These are phyloP conservation scores for Okamejei kenojei DNA, from an alignment of 2,797 vertebrate genomes.

Conservation along the genomic window DNA sequence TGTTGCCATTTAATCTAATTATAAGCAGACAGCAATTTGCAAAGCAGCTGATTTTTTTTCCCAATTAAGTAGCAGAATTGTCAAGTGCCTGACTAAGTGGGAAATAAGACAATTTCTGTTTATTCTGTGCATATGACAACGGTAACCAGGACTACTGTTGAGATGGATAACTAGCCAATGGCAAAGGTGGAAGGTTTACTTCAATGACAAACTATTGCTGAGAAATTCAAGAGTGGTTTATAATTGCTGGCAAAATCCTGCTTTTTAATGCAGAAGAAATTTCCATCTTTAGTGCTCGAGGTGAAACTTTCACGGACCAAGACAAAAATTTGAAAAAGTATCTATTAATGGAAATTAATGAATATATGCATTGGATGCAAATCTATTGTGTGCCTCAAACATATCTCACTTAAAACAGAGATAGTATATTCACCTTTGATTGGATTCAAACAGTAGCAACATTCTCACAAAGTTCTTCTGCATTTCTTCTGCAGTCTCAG, in stretches of 20 bases:
- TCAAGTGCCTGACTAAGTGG: background rate
- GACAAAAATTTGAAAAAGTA: background rate
- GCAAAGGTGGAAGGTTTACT: background rate
- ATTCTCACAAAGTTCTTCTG: background rate
- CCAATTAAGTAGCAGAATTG: background rate
- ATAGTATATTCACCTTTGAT: background rate
- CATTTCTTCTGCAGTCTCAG: too few species aligned
- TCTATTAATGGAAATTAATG: background rate
- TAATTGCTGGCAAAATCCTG: background rate
- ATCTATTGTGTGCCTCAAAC: too few species aligned
- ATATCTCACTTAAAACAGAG: background rate
- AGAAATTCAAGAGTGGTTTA: background rate
- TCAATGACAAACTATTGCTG: background rate
- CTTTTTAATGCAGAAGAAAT: background rate
- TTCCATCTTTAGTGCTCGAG: background rate
- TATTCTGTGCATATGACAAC: background rate
- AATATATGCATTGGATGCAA: background rate
- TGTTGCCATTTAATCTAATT: background rate
- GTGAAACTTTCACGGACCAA: background rate
- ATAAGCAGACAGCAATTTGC: background rate
- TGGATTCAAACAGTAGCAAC: too few species aligned
- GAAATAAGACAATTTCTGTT: background rate
- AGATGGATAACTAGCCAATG: slow-evolving; percentile 17
- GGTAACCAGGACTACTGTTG: slow-evolving; percentile 15
- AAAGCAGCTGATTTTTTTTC: background rate